Percentiles rank a stretch among this genome's conserved stretches.
phyloP scores from a whole-genome alignment of 2,797 vertebrate species.

The Spinus pinus region DNA sequence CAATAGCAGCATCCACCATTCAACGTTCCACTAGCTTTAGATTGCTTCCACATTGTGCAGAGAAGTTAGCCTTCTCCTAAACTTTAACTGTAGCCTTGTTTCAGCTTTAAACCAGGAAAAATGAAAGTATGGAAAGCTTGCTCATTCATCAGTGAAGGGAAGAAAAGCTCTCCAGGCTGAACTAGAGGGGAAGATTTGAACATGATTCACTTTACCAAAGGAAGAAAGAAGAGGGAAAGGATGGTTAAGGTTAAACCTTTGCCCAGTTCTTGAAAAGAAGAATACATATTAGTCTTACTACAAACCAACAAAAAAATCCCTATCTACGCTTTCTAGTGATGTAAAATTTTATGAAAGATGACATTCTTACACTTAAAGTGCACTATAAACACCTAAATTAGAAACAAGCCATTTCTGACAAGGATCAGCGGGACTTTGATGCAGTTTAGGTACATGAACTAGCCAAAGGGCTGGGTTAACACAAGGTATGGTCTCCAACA shows the following conservation, averaged over 20 bases:
- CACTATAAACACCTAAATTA: background rate
- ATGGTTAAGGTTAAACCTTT: background rate
- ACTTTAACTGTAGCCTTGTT: background rate
- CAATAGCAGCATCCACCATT: rapidly evolving
- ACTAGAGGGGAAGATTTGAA: background rate
- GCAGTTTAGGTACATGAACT: background rate
- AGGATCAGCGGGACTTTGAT: background rate
- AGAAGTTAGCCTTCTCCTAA: background rate
- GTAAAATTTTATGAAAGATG: background rate
- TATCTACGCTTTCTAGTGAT: background rate
- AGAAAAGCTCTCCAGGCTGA: background rate
- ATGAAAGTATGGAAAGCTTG: background rate
- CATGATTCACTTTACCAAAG: background rate
- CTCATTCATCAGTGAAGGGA: background rate
- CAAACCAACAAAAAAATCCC: background rate
- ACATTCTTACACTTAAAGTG: background rate
- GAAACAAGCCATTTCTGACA: background rate
- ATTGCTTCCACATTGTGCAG: background rate
- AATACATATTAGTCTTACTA: background rate
- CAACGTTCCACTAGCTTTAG: background rate
- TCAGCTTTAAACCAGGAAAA: background rate
- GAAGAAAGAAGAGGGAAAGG: background rate
- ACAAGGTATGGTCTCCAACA: background rate
- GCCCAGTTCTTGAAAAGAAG: background rate
- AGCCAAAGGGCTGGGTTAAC: background rate